Evolutionary conservation across 1,140 invertebrate genomes (phyloP).

Genomic region (Aphelenchoides besseyi): DNA sequence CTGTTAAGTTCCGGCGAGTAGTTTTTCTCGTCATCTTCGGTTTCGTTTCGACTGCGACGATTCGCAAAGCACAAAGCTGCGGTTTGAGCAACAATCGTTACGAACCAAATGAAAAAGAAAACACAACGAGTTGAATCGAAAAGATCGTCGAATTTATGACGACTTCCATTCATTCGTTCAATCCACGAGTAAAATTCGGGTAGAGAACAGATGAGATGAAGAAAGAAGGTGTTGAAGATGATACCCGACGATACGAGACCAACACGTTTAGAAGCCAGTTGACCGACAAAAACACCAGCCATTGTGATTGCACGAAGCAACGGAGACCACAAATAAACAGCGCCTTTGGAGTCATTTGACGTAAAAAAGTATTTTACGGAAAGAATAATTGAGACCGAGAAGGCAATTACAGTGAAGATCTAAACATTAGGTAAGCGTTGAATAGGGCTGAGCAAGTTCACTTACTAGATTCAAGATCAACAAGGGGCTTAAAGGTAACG

Average conservation of each 20-base stretch:
- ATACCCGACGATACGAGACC: slow-evolving; percentile 31
- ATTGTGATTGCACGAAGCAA: slow-evolving; percentile 46
- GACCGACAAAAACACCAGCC: slow-evolving; percentile 21
- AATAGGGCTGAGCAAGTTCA: slow-evolving; percentile 38
- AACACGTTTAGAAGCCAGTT: background rate
- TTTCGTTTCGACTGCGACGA: slow-evolving; percentile 13
- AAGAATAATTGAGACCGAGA: slow-evolving; percentile 38
- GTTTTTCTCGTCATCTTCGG: background rate
- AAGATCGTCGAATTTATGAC: background rate
- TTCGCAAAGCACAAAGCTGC: slow-evolving; percentile 49
- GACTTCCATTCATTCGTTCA: slow-evolving; percentile 11
- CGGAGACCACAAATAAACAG: slow-evolving; percentile 45
- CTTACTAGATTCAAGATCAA: slow-evolving; percentile 46
- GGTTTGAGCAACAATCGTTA: slow-evolving; percentile 30
- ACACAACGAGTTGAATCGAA: slow-evolving; percentile 25
- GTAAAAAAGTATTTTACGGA: slow-evolving; percentile 43
- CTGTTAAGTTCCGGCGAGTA: slow-evolving; percentile 48
- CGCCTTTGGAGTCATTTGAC: slow-evolving; percentile 5
- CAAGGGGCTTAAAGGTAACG: slow-evolving; percentile 51
- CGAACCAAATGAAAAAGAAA: slow-evolving; percentile 45
- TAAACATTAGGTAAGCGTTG: slow-evolving; percentile 40
- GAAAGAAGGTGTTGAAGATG: slow-evolving; percentile 51
- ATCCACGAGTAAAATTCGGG: slow-evolving; percentile 52
- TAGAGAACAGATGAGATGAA: slow-evolving; percentile 50
- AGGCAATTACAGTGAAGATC: slow-evolving; percentile 36